These are phyloP conservation scores for Brotogeris chrysoptera DNA, from an alignment of 2,797 vertebrate species.

Conservation along the genomic window DNA sequence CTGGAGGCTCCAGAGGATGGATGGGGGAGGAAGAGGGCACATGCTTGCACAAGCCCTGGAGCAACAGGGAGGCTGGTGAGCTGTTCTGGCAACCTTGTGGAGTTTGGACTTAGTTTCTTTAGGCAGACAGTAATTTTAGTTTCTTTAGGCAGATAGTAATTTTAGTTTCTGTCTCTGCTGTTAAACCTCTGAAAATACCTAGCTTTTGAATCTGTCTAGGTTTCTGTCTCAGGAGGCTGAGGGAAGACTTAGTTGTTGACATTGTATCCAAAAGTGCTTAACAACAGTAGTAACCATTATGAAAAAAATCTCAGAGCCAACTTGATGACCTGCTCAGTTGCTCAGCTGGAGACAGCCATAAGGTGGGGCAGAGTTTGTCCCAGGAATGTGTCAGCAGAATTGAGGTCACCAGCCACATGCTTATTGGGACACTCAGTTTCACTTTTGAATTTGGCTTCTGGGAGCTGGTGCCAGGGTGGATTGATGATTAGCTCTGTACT, in stretches of 20 bases:
- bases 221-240: not conserved
- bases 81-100: not conserved
- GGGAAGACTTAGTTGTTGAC: not conserved
- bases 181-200: not conserved
- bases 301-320: fast-evolving
- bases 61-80: not conserved
- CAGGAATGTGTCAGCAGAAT: not conserved
- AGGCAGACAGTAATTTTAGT: too few species aligned
- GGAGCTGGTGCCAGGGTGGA: not conserved
- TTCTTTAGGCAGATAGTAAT: not conserved
- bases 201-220: not conserved
- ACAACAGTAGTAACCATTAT: not conserved
- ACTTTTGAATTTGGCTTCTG: slow-evolving; percentile 4
- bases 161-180: not conserved
- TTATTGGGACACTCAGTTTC: not conserved
- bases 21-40: not conserved
- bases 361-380: not conserved
- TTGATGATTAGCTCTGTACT: not conserved
- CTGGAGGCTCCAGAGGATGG: not conserved
- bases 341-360: not conserved
- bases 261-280: not conserved
- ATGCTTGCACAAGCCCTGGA: not conserved
- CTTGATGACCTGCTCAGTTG: not conserved
- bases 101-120: not conserved
- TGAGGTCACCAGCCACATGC: not conserved